These are phyloP conservation scores for Conchocele bisecta DNA, from an alignment of 2,888 invertebrate genomes.

Conservation along the genomic window DNA sequence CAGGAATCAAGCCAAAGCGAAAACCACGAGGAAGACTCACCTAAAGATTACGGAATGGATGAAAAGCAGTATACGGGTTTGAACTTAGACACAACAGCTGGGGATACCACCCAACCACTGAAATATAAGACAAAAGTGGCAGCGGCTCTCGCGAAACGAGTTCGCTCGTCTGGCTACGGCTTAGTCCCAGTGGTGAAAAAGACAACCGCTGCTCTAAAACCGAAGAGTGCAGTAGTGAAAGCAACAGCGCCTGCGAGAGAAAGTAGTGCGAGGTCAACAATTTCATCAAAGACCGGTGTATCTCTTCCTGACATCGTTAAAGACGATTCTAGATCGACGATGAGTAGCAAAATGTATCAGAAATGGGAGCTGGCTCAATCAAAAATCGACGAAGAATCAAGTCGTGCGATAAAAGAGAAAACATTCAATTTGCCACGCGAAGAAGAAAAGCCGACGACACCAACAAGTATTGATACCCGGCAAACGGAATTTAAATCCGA, in stretches of 20 bases:
- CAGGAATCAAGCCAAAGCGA: no score
- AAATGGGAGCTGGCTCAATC: conserved; percentile 38
- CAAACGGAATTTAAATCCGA: neutral
- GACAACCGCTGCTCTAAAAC: conserved; percentile 41
- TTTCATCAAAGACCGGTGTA: conserved; percentile 4
- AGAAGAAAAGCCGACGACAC: conserved; percentile 40
- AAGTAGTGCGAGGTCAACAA: conserved; percentile 45
- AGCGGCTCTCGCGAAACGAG: conserved; percentile 24
- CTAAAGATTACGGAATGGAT: no score
- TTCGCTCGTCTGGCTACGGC: conserved; percentile 57
- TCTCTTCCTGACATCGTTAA: neutral
- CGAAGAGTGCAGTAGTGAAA: conserved; percentile 42
- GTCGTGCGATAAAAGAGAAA: neutral
- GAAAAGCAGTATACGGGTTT: no score
- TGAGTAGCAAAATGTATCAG: conserved; percentile 5
- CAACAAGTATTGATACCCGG: neutral
- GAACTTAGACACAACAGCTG: no score
- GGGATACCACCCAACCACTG: neutral
- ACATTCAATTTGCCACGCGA: neutral
- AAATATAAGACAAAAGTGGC: no score
- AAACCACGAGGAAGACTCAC: no score
- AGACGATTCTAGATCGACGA: conserved; percentile 21
- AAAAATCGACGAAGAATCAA: conserved; percentile 30
- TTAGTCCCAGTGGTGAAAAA: conserved; percentile 42
- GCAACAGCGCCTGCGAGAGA: conserved; percentile 20